These are phyloP conservation scores for Hetaerina titia DNA, from an alignment of 2,888 invertebrate genomes.

Conservation along the genomic window DNA sequence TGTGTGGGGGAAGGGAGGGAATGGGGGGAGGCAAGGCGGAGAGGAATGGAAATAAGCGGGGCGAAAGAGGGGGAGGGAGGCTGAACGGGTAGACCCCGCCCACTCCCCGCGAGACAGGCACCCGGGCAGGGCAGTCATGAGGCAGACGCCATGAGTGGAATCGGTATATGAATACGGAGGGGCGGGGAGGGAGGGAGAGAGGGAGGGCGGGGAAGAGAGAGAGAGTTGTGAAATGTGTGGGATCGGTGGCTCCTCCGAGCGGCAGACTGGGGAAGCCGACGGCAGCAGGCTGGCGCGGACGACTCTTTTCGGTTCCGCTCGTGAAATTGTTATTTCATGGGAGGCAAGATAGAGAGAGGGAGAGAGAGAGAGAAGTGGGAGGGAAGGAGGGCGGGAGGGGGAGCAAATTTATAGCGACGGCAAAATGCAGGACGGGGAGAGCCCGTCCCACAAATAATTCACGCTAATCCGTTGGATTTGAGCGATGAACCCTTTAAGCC, in stretches of 20 bases:
- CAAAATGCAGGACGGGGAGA: background rate
- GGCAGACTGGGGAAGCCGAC: constrained; percentile 2
- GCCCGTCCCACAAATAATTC: background rate
- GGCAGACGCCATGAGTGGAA: constrained; percentile 14
- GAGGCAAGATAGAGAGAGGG: background rate
- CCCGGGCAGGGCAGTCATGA: background rate
- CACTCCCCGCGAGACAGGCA: background rate
- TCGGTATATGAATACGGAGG: background rate
- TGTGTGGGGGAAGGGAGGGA: background rate
- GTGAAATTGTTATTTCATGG: background rate
- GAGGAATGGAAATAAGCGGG: background rate
- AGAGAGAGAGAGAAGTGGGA: background rate
- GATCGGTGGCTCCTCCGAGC: constrained; percentile 4
- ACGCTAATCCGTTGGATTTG: background rate
- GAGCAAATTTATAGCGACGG: background rate
- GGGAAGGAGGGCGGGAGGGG: background rate
- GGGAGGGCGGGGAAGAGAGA: background rate
- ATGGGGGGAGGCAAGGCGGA: background rate
- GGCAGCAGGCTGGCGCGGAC: background rate
- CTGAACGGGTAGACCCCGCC: background rate
- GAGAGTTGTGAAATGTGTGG: background rate
- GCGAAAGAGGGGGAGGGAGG: background rate
- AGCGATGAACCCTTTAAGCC: background rate
- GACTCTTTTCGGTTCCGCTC: background rate
- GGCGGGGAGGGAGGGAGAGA: background rate